Evolutionary conservation across 2,113 vertebrate species (phyloP).

Genomic region (Etia nguti): DNA sequence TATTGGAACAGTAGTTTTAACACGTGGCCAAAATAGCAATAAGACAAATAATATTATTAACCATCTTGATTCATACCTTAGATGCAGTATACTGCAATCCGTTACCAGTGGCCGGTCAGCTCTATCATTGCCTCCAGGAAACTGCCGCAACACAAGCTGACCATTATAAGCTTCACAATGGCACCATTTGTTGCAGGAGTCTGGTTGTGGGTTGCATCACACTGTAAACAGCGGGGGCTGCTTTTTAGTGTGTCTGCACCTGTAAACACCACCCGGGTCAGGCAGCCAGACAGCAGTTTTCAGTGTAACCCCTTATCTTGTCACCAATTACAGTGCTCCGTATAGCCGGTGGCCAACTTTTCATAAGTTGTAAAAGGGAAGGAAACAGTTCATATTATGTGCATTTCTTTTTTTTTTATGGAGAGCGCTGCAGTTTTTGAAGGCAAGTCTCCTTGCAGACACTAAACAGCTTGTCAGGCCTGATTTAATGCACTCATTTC

Average conservation of each 20-base stretch:
- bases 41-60: neutral
- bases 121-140: neutral
- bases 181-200: neutral
- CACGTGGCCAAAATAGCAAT: neutral
- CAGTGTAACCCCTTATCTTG: constrained; percentile 13
- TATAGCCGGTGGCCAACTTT: neutral
- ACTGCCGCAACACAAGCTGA: neutral
- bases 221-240: neutral
- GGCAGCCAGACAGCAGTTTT: neutral
- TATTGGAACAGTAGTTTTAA: neutral
- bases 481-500: neutral
- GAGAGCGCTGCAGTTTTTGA: neutral
- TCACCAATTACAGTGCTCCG: constrained; percentile 22
- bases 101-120: neutral
- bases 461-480: neutral
- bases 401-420: neutral
- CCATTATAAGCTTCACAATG: neutral
- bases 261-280: constrained; percentile 5
- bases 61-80: neutral
- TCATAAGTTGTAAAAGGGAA: neutral
- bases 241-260: constrained; percentile 1
- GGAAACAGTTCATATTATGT: neutral
- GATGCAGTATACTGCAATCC: neutral
- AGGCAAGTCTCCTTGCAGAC: neutral
- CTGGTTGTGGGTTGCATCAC: constrained; percentile 27